Base-by-base conservation (phyloP, 1,140 invertebrate species). In the Psix sp. region DNA sequence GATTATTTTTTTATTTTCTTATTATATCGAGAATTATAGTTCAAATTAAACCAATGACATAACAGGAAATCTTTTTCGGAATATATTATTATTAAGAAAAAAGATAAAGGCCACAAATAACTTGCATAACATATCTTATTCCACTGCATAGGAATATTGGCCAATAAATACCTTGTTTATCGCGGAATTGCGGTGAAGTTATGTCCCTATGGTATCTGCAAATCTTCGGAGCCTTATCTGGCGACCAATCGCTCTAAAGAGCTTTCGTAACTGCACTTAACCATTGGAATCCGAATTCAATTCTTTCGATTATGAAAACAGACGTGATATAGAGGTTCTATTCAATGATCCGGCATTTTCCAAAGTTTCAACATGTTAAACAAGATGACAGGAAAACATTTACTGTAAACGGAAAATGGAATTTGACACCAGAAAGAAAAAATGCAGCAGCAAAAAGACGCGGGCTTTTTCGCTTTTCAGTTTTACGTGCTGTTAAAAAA, bases 71-170 rank as follows among this genome's bases (percentile, higher is more conserved):
- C 24, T 66, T 51, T 49, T 31, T 43, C 26, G 20, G 51, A 67
- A 56, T 66, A n/a, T n/a, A 56, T 56, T 67, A 48, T 40, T 66
- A 57, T 67, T 43, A 57, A 56, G 36, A 49, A 49, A 36, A 67
- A 49, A 42, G 63, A 57, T 39, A 66, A 14, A 42, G 36, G 51
- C 29, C 31, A 15, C 43, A 67, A 35, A 57, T 67, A 67, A 67
- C 49, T 13, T n/a, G 16, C 46, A 48, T 42, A 66, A 67, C 49
- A 66, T 56, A 48, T 66, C 43, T 29, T 29, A 29, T 57, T 43
- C 20, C 10, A 42, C 42, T 40, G 42, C 36, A 49, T 66, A 15
- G 24, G 38, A n/a, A 29, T 66, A 66, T 66, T 57, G 18, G 43
- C 7, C 40, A 13, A 20, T 46, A 54, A 65, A 40, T 56, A 48